These are phyloP conservation scores for Onchidella celtica DNA, from an alignment of 2,888 invertebrate species.

Conservation along the genomic window DNA sequence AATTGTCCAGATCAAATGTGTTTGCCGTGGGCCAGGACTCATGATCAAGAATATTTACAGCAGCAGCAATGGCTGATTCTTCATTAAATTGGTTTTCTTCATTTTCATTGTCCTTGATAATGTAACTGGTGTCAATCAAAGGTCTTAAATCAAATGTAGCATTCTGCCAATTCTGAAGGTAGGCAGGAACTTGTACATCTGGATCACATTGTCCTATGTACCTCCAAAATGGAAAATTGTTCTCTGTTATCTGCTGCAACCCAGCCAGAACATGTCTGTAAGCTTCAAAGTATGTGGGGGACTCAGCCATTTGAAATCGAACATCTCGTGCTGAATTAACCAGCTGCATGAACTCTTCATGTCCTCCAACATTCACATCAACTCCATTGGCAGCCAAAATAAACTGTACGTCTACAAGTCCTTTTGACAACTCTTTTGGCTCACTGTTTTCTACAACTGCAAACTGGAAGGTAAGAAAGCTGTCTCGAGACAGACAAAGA, in stretches of 20 bases:
- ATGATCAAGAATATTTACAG: slow-evolving; percentile 13
- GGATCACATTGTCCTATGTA: slow-evolving; percentile 63
- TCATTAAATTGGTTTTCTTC: slow-evolving; percentile 1
- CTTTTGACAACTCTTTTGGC: slow-evolving; percentile 59
- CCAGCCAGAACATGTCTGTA: slow-evolving; percentile 88
- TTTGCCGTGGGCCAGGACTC: slow-evolving; percentile 63
- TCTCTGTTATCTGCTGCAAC: slow-evolving; percentile 83
- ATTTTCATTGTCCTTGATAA: slow-evolving; percentile 51
- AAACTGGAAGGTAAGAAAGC: slow-evolving; percentile 86
- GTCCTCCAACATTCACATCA: slow-evolving; percentile 16
- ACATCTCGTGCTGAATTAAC: slow-evolving; percentile 38
- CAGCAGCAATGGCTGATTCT: slow-evolving; percentile 1
- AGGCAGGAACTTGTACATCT: slow-evolving; percentile 60
- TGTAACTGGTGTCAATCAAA: slow-evolving; percentile 58
- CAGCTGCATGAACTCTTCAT: slow-evolving; percentile 36
- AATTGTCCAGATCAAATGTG: slow-evolving; percentile 64
- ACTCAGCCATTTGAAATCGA: slow-evolving; percentile 86
- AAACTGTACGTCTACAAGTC: slow-evolving; percentile 67
- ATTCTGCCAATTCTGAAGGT: slow-evolving; percentile 52
- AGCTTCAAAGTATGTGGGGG: slow-evolving; percentile 90
- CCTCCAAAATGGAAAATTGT: slow-evolving; percentile 64
- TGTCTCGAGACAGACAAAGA: slow-evolving; percentile 86
- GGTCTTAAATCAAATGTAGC: slow-evolving; percentile 57
- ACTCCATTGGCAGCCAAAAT: slow-evolving; percentile 42
- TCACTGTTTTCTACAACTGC: slow-evolving; percentile 82